phyloP scores from a whole-genome alignment of 1,140 invertebrate genomes.

The Apis florea region DNA sequence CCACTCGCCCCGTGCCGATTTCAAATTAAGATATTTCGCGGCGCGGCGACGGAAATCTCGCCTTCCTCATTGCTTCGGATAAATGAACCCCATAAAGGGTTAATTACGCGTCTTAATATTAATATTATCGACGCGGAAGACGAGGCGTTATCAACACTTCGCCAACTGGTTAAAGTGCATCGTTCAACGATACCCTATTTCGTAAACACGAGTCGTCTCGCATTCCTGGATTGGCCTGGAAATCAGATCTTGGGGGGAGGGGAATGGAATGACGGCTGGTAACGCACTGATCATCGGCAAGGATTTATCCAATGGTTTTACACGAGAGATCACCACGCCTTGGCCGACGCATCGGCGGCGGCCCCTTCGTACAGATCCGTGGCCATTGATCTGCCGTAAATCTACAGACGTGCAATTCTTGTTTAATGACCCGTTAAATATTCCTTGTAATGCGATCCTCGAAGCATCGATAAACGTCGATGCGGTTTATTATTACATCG shows the following conservation, averaged over 20 bases:
- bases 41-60: background rate
- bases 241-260: slow-evolving; percentile 49
- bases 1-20: background rate
- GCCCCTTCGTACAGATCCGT: background rate
- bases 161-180: too few relatives aligned
- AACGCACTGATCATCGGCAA: slow-evolving; percentile 39
- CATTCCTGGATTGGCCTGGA: slow-evolving; percentile 46
- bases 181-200: too few relatives aligned
- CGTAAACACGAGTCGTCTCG: slow-evolving; percentile 49
- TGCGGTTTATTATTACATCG: slow-evolving; percentile 23
- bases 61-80: too few relatives aligned
- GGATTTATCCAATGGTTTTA: slow-evolving; percentile 42
- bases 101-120: too few relatives aligned
- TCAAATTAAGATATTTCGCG: slow-evolving; percentile 48
- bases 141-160: too few relatives aligned
- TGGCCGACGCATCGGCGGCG: background rate
- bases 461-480: slow-evolving; percentile 24
- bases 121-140: too few relatives aligned
- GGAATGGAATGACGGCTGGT: slow-evolving; percentile 44
- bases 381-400: slow-evolving; percentile 27
- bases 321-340: slow-evolving; percentile 29
- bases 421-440: slow-evolving; percentile 47
- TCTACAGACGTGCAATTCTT: slow-evolving; percentile 14
- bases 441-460: slow-evolving; percentile 33
- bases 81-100: too few relatives aligned